Conservation (phyloP, 2,797 vertebrate genomes). For the Dermochelys coriacea region DNA sequence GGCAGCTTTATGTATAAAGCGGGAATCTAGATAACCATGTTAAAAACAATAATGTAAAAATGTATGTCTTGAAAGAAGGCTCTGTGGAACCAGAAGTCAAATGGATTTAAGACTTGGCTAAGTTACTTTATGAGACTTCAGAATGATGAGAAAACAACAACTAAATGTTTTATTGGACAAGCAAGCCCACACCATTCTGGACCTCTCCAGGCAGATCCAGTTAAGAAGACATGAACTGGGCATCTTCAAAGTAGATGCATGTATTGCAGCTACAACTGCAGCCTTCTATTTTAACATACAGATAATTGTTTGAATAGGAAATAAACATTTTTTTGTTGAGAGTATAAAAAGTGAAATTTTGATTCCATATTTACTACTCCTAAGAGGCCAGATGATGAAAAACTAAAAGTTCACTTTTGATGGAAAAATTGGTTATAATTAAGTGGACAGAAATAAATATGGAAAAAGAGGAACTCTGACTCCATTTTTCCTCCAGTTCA, state of each 20-base stretch:
- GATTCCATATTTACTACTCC: background rate
- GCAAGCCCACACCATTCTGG: background rate
- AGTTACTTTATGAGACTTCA: background rate
- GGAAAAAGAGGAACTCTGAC: background rate
- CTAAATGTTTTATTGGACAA: background rate
- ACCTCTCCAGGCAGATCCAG: background rate
- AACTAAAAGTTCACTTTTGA: background rate
- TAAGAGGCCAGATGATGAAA: background rate
- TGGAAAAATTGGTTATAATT: background rate
- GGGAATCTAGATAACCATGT: background rate
- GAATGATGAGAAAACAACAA: background rate
- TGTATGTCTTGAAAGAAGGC: background rate
- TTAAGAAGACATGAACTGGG: background rate
- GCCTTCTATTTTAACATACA: background rate
- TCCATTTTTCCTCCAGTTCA: background rate
- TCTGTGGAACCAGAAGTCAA: conserved; percentile 9
- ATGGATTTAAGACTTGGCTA: background rate
- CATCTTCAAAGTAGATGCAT: background rate
- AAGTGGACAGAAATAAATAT: background rate
- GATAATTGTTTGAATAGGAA: background rate
- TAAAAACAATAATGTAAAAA: background rate
- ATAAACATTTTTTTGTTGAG: background rate
- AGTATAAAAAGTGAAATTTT: background rate
- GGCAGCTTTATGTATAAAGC: background rate
- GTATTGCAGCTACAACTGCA: background rate